Conservation (phyloP, 2,113 vertebrate genomes). For the Rhadina sibilatrix region DNA sequence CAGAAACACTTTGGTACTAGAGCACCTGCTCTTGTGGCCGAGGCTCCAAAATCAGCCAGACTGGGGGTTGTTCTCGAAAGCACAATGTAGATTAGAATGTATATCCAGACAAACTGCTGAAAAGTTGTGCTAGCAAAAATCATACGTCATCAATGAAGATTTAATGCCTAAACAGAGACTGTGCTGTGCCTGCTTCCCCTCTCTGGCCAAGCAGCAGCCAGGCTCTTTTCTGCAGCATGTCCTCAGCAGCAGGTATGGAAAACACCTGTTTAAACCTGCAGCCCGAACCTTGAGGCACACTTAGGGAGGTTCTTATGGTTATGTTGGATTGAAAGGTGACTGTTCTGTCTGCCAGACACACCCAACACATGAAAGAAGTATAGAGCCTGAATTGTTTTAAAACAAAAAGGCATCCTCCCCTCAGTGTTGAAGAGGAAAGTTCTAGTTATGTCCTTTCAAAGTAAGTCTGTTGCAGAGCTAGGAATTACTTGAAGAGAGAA, state of each 20-base stretch:
- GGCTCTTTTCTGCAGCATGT: background rate
- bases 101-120: background rate
- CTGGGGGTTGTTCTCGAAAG: background rate
- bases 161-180: background rate
- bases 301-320: background rate
- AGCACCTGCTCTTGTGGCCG: background rate
- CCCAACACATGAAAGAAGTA: background rate
- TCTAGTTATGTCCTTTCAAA: background rate
- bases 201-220: background rate
- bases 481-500: background rate
- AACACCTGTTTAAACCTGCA: background rate
- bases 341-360: background rate
- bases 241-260: background rate
- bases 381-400: background rate
- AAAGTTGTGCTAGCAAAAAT: background rate
- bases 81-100: background rate
- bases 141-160: background rate
- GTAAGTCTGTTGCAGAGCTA: background rate
- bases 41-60: background rate
- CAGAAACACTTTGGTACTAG: background rate
- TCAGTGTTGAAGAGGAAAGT: accelerated
- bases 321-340: background rate
- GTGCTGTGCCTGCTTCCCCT: background rate
- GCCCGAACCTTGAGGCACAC: background rate
- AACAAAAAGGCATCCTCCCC: background rate